Evolutionary conservation across 1,140 invertebrate species (phyloP).

Genomic region (Trypoxylus dichotomus): DNA sequence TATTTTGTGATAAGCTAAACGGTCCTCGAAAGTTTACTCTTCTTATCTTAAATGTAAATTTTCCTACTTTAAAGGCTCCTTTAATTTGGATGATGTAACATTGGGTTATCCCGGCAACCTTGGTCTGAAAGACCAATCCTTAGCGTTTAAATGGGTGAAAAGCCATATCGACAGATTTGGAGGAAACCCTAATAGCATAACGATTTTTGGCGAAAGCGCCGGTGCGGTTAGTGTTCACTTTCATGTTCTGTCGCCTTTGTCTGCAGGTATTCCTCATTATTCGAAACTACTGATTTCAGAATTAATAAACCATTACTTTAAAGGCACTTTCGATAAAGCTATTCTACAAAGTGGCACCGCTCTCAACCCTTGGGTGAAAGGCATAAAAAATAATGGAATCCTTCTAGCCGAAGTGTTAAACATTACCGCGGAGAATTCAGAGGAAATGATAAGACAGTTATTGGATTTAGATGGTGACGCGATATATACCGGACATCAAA

Average conservation of each 20-base stretch:
- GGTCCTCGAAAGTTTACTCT: no score
- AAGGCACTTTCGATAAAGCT: not conserved
- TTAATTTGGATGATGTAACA: no score
- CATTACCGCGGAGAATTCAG: not conserved
- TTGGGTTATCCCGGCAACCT: not conserved
- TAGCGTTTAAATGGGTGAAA: slow-evolving; percentile 14
- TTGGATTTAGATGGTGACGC: not conserved
- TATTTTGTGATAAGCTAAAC: no score
- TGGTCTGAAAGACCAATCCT: slow-evolving; percentile 11
- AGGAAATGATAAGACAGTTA: not conserved
- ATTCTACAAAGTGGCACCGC: not conserved
- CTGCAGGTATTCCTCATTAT: not conserved
- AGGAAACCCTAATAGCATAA: not conserved
- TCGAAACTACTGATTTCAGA: no score
- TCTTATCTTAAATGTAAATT: no score
- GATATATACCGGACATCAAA: not conserved
- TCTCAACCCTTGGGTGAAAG: not conserved
- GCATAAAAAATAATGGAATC: not conserved
- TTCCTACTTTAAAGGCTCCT: no score
- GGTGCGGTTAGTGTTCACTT: not conserved
- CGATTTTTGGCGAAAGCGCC: slow-evolving; percentile 20
- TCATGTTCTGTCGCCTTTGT: not conserved
- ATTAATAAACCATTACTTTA: no score
- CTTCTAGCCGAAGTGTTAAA: not conserved
- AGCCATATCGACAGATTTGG: slow-evolving; percentile 6